Evolutionary conservation across 1,140 invertebrate species (phyloP), one percentile per base, ranked within the genome.

Genomic region (Macrostomum lignano): DNA sequence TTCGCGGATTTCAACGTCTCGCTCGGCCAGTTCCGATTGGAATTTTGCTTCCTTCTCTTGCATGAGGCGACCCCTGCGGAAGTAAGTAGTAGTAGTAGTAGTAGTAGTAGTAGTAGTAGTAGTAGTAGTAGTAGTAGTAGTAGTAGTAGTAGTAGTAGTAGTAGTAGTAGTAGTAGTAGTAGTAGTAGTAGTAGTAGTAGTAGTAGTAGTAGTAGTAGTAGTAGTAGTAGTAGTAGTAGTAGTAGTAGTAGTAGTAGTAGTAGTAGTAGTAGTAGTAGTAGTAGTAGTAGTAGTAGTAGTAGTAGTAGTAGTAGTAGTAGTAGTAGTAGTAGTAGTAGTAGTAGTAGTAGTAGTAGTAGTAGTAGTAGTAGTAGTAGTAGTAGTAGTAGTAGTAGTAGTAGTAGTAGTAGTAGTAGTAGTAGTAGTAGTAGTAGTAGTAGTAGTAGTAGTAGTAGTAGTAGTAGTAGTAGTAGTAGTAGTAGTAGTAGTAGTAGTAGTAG

Each of bases 201-300:
- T n/a, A 24, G 23, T n/a, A 24, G 23, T n/a, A 24, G 23, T n/a
- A 24, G 23, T 10, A 24, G 23, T n/a, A 24, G 23, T n/a, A 24
- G 23, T n/a, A 24, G 23, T 10, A 24, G 23, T n/a, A 24, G 23
- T 10, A 24, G 23, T n/a, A 24, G 23, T n/a, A 24, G 23, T n/a
- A 24, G 23, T n/a, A 24, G 23, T n/a, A 24, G 23, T n/a, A 24
- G 23, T n/a, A 24, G 23, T n/a, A 24, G 23, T n/a, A 24, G 23
- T n/a, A 24, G 23, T n/a, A 24, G 23, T n/a, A 24, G 23, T n/a
- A 24, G 23, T n/a, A 24, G 23, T n/a, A 24, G 23, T n/a, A 24
- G 23, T n/a, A 24, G 23, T n/a, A 24, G 23, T n/a, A 24, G 23
- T 10, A 24, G 23, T n/a, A 24, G 23, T 10, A 24, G 23, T n/a